These are phyloP conservation scores for Coelopa pilipes DNA, from an alignment of 2,888 invertebrate species.

Conservation along the genomic window DNA sequence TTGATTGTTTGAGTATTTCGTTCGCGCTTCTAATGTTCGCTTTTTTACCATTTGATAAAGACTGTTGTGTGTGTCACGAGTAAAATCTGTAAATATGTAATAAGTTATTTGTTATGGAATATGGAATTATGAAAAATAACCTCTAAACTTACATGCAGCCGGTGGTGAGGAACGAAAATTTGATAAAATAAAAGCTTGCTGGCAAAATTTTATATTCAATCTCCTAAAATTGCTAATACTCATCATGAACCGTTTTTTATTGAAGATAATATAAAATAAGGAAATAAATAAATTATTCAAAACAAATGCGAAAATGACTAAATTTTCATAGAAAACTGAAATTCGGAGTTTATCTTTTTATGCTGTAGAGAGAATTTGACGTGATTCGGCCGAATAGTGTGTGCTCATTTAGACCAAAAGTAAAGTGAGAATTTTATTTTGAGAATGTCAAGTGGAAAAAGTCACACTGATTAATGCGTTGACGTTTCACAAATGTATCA, in stretches of 20 bases:
- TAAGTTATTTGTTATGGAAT: background rate
- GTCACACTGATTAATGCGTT: too few species aligned
- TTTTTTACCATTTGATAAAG: slow-evolving; percentile 64
- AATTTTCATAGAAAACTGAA: slow-evolving; percentile 32
- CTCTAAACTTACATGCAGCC: slow-evolving; percentile 38
- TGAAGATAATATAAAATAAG: slow-evolving; percentile 35
- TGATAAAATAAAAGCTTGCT: slow-evolving; percentile 56
- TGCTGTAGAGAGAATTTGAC: too few species aligned
- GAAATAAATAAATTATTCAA: slow-evolving; percentile 47
- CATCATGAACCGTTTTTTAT: slow-evolving; percentile 48
- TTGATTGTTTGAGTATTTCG: slow-evolving; percentile 55
- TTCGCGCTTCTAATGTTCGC: slow-evolving; percentile 58
- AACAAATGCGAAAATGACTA: slow-evolving; percentile 38
- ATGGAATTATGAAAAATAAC: slow-evolving; percentile 34
- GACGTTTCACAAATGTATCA: too few species aligned
- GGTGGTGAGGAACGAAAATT: slow-evolving; percentile 42
- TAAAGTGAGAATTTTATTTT: too few species aligned
- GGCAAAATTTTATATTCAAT: slow-evolving; percentile 53
- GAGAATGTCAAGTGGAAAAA: too few species aligned
- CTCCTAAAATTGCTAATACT: slow-evolving; percentile 55
- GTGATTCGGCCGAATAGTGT: too few species aligned
- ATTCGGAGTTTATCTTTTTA: background rate
- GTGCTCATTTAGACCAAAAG: too few species aligned
- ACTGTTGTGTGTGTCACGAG: slow-evolving; percentile 52
- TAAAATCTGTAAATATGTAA: slow-evolving; percentile 43